Conservation (phyloP, 2,888 invertebrate genomes). For the Agriopis aurantiaria region DNA sequence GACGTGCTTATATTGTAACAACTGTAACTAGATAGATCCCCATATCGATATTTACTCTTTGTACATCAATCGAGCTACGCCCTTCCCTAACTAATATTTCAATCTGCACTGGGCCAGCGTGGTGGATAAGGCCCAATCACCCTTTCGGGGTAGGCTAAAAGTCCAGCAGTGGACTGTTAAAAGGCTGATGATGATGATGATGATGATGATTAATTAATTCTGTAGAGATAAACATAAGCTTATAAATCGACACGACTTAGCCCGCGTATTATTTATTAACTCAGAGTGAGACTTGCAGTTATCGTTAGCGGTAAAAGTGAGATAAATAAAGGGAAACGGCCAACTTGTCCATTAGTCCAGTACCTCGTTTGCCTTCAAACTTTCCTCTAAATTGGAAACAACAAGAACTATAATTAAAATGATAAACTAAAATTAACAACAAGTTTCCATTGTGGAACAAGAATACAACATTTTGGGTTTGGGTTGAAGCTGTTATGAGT, state of each 20-base stretch:
- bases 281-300: slow-evolving; percentile 55
- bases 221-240: slow-evolving; percentile 42
- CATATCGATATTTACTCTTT: background rate
- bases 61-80: slow-evolving; percentile 7
- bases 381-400: slow-evolving; percentile 37
- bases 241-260: slow-evolving; percentile 35
- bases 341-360: slow-evolving; percentile 41
- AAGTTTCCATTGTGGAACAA: slow-evolving; percentile 23
- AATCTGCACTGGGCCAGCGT: too few relatives aligned
- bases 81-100: slow-evolving; percentile 45
- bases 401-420: slow-evolving; percentile 41
- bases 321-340: slow-evolving; percentile 41
- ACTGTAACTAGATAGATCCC: too few relatives aligned
- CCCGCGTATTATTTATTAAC: slow-evolving; percentile 53
- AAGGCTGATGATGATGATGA: too few relatives aligned
- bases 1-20: too few relatives aligned
- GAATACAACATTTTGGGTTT: slow-evolving; percentile 14
- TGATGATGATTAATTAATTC: too few relatives aligned
- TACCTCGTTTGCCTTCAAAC: slow-evolving; percentile 30
- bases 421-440: slow-evolving; percentile 35
- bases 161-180: too few relatives aligned
- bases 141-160: too few relatives aligned
- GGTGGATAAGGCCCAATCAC: too few relatives aligned
- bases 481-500: background rate
- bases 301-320: slow-evolving; percentile 49